Evolutionary conservation across 1,140 invertebrate genomes (phyloP), one percentile per base, ranked within the genome.

Genomic region (Zelostemma sp.): DNA sequence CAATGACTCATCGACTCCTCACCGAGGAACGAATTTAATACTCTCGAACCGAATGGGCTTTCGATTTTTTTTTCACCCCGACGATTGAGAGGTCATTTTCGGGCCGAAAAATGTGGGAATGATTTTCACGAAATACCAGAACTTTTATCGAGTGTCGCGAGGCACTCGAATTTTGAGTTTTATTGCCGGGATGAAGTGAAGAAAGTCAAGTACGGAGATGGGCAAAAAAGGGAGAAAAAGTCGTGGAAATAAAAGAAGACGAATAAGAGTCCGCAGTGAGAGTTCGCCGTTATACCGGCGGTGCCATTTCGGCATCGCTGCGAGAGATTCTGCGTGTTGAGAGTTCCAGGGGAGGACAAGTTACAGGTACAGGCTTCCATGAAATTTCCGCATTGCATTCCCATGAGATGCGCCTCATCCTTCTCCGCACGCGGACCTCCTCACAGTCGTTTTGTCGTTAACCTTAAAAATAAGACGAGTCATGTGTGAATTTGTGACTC

Each of bases 381-480:
- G 76, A 78, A 81, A 80, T 79, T 80, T 82, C 80, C 79, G 80
- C 80, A 81, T 82, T 82, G 79, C 80, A 59, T 76, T 81, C 75
- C 73, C 78, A 74, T 74, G 73, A 78, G 72, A 79, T 79, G 73
- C 77, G 74, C 74, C 53, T 72, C 73, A 64, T 77, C 72, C 56
- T 71, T 53, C 47, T 68, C 59, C 58, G 54, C 62, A 51, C 25
- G 55, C 31, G 35, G 58, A 66, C 62, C 68, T 62, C 62, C 63
- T 58, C 53, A 49, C 68, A 45, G 45, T 50, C 50, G 54, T 60
- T 62, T 58, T 55, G 51, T 56, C 62, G 62, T 67, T 71, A 66
- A 63, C 63, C 64, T 63, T 56, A 51, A 68, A 77, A 74, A 76
- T 68, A 75, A 57, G 59, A 63, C 54, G 56, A 67, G 50, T 66